A percentile compares a stretch with the other conserved stretches of the same genome.
phyloP scores from a whole-genome alignment of 2,797 vertebrate species.

The Paratrypauchen microcephalus region DNA sequence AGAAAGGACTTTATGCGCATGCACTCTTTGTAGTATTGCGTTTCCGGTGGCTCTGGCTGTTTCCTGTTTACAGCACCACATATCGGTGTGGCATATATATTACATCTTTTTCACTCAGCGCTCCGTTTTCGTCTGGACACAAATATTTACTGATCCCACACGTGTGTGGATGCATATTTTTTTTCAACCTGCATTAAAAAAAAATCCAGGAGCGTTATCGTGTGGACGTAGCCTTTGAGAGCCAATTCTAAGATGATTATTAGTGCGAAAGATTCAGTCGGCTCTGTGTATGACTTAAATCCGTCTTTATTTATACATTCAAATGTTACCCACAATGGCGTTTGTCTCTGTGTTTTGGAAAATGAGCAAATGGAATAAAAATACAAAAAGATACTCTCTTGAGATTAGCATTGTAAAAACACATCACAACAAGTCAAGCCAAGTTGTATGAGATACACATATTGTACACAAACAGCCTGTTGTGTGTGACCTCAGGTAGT shows the following conservation, averaged over 20 bases:
- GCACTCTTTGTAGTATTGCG: no score
- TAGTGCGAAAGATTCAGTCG: not conserved
- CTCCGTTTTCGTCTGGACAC: no score
- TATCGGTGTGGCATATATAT: no score
- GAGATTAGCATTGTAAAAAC: constrained; percentile 1
- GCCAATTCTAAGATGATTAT: not conserved
- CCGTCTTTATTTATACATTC: not conserved
- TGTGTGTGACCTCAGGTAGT: constrained; percentile 24
- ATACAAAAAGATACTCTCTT: constrained; percentile 10
- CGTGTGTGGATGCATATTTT: no score
- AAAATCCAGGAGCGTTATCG: no score
- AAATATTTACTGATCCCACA: no score
- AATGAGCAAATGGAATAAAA: constrained; percentile 20
- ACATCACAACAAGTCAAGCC: constrained; percentile 17
- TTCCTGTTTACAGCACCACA: no score
- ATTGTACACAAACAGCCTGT: constrained; percentile 2
- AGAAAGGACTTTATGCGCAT: no score
- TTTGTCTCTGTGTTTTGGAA: constrained; percentile 31
- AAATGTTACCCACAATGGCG: not conserved
- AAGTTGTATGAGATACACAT: constrained; percentile 10
- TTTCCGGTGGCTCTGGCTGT: no score
- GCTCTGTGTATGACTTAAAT: not conserved
- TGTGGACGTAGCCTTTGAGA: not conserved
- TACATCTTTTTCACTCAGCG: no score
- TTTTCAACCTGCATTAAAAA: no score